Conservation (phyloP, 2,888 invertebrate genomes). For the Drymonia ruficornis region DNA sequence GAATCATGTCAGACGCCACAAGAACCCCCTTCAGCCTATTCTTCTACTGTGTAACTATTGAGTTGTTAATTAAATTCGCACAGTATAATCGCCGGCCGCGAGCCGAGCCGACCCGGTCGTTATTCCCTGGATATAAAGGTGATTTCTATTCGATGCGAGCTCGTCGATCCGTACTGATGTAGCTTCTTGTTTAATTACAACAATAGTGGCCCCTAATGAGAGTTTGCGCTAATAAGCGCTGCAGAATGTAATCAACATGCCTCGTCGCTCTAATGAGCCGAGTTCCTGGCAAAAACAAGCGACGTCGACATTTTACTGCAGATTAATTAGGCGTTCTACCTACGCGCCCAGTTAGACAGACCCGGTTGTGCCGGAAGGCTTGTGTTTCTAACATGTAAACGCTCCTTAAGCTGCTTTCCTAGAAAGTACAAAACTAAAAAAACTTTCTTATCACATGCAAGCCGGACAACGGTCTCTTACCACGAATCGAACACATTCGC, state of each 20-base stretch:
- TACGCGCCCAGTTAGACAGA: constrained; percentile 60
- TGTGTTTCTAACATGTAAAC: constrained; percentile 59
- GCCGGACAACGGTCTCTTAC: constrained; percentile 36
- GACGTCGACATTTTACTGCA: constrained; percentile 79
- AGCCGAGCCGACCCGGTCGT: constrained; percentile 30
- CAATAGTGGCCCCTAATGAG: constrained; percentile 84
- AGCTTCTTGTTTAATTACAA: constrained; percentile 83
- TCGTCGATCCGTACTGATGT: constrained; percentile 61
- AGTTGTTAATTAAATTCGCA: constrained; percentile 82
- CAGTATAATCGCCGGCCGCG: constrained; percentile 57
- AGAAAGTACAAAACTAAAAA: constrained; percentile 51
- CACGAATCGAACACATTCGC: constrained; percentile 42
- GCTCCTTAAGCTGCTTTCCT: constrained; percentile 58
- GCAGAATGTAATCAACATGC: constrained; percentile 84
- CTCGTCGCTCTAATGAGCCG: constrained; percentile 82
- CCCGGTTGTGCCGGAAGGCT: constrained; percentile 59
- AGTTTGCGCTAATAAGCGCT: constrained; percentile 84
- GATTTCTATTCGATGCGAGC: constrained; percentile 50
- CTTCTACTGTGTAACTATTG: constrained; percentile 71
- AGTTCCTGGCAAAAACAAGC: constrained; percentile 82
- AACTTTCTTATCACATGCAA: constrained; percentile 29
- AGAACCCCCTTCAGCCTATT: constrained; percentile 73
- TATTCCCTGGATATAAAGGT: constrained; percentile 55
- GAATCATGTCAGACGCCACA: constrained; percentile 77
- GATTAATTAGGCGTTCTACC: constrained; percentile 80